These are phyloP conservation scores for Aphelinus certus DNA, from an alignment of 1,140 invertebrate species.

Conservation along the genomic window DNA sequence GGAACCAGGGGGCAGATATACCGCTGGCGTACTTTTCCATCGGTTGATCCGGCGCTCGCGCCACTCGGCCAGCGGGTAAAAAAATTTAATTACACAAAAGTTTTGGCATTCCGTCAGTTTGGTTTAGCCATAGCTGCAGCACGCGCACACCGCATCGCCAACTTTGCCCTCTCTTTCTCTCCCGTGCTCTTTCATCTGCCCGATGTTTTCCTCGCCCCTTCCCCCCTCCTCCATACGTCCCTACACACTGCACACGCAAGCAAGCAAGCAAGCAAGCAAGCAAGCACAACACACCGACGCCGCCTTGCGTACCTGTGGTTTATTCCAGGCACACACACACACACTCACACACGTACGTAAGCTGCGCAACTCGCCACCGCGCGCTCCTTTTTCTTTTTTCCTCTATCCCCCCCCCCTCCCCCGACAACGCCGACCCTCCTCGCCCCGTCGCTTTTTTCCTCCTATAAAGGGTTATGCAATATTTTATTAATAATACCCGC, in stretches of 20 bases:
- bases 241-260: no score
- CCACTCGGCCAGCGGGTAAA: conserved; percentile 38
- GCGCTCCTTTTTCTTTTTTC: conserved; percentile 4
- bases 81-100: conserved; percentile 64
- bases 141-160: not conserved
- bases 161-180: conserved; percentile 37
- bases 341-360: no score
- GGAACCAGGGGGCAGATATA: conserved; percentile 13
- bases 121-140: conserved; percentile 50
- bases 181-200: not conserved
- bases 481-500: conserved; percentile 51
- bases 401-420: not conserved
- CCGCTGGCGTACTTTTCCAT: conserved; percentile 40
- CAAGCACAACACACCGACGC: not conserved
- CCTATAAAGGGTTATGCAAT: conserved; percentile 54
- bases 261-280: no score
- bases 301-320: conserved; percentile 55
- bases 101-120: conserved; percentile 63
- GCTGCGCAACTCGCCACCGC: conserved; percentile 20
- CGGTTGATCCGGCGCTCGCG: conserved; percentile 40
- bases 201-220: conserved; percentile 4
- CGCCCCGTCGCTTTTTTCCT: conserved; percentile 36
- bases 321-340: conserved; percentile 49
- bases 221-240: conserved; percentile 6
- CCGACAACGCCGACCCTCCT: no score